Conservation (phyloP, 2,113 vertebrate species). For the Burhinus bistriatus region DNA sequence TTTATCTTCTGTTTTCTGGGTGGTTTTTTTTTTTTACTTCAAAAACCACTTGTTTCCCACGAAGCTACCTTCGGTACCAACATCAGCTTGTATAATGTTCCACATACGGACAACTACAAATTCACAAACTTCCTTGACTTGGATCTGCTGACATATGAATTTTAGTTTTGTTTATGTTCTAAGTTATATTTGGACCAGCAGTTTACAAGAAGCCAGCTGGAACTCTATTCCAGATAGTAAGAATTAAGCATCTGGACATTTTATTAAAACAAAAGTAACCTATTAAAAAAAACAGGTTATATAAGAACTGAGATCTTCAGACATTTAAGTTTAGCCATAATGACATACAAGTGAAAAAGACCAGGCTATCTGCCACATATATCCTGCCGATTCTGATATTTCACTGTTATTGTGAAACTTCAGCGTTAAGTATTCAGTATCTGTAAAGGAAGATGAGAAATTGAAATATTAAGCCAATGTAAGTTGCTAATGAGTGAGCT, state of each 20-base stretch:
- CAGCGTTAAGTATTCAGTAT: neutral
- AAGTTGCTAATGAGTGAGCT: neutral
- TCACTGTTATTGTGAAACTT: neutral
- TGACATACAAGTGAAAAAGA: neutral
- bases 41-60: neutral
- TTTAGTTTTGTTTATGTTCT: neutral
- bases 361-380: neutral
- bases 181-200: neutral
- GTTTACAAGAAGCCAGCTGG: neutral
- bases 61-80: neutral
- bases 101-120: fast-evolving
- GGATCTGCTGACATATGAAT: neutral
- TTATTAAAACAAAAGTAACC: neutral
- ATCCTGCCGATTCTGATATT: neutral
- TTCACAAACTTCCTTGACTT: neutral
- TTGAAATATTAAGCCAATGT: neutral
- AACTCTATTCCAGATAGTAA: neutral
- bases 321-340: neutral
- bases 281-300: neutral
- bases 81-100: neutral
- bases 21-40: neutral
- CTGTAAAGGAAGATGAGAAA: neutral
- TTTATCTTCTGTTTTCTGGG: neutral
- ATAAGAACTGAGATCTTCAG: neutral
- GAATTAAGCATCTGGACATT: neutral